phyloP scores from a whole-genome alignment of 2,888 invertebrate genomes.

The Perithous albicinctus region DNA sequence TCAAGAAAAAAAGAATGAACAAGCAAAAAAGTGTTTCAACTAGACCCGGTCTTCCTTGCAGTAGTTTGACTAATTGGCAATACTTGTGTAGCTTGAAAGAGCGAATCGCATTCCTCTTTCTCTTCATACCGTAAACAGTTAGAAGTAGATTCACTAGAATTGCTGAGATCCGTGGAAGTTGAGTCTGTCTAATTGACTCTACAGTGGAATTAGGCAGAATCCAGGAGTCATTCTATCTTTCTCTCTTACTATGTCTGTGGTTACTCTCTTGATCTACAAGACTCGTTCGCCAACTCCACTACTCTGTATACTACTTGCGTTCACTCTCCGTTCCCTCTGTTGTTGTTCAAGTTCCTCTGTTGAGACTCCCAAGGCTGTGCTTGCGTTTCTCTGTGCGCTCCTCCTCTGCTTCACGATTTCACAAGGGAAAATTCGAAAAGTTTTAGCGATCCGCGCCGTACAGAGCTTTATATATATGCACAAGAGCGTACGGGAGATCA shows the following conservation, averaged over 20 bases:
- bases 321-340: constrained; percentile 8
- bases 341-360: background rate
- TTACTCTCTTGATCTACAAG: constrained; percentile 7
- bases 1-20: too few relatives aligned
- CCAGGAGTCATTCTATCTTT: constrained; percentile 15
- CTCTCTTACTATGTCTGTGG: background rate
- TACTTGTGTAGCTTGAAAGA: constrained; percentile 63
- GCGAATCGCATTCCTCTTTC: constrained; percentile 59
- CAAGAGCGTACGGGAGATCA: background rate
- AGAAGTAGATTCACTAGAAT: constrained; percentile 17
- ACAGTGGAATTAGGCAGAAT: constrained; percentile 56
- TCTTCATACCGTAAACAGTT: constrained; percentile 74
- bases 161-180: constrained; percentile 33
- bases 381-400: background rate
- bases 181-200: too few relatives aligned
- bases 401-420: background rate
- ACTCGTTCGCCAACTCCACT: background rate
- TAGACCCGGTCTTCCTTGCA: constrained; percentile 14
- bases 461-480: background rate
- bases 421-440: constrained; percentile 5
- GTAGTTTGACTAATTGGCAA: constrained; percentile 78
- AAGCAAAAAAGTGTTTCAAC: too few relatives aligned
- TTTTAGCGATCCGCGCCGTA: background rate
- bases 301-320: constrained; percentile 13
- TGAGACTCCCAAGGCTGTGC: background rate